Conservation (phyloP, 2,797 vertebrate genomes). For the Hafferia zeledoni region DNA sequence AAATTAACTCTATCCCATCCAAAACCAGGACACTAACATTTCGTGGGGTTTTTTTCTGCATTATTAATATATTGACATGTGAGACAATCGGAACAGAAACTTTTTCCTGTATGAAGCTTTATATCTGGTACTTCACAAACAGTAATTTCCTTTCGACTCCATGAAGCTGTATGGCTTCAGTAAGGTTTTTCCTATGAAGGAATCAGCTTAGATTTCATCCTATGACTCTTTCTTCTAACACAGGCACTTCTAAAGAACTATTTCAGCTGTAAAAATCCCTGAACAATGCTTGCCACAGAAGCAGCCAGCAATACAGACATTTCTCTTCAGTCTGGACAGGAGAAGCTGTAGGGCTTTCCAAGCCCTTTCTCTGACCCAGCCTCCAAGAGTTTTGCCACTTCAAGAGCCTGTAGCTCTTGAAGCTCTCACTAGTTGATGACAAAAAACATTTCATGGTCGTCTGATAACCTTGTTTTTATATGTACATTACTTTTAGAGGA, state of each 20-base stretch:
- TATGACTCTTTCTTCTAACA: not conserved
- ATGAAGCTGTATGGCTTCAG: not conserved
- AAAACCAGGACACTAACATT: not conserved
- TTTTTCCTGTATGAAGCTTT: not conserved
- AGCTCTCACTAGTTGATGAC: not conserved
- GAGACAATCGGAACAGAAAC: not conserved
- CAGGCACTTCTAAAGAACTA: not conserved
- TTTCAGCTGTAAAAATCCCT: not conserved
- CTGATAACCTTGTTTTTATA: conserved; percentile 42
- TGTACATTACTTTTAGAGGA: conserved; percentile 8
- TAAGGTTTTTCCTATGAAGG: not conserved
- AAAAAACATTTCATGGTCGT: conserved; percentile 3
- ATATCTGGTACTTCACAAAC: not conserved
- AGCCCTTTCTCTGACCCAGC: not conserved
- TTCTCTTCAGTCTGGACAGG: not conserved
- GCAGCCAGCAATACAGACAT: not conserved
- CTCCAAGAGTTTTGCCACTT: not conserved
- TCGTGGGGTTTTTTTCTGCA: accelerated
- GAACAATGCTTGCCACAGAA: not conserved
- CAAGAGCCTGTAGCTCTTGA: not conserved
- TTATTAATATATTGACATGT: not conserved
- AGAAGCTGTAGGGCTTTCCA: not conserved
- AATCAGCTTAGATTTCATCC: not conserved
- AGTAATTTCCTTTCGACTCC: not conserved
- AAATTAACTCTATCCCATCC: not conserved